Base-by-base conservation (phyloP, 2,797 vertebrate species). In the Benthosema pterotum region DNA sequence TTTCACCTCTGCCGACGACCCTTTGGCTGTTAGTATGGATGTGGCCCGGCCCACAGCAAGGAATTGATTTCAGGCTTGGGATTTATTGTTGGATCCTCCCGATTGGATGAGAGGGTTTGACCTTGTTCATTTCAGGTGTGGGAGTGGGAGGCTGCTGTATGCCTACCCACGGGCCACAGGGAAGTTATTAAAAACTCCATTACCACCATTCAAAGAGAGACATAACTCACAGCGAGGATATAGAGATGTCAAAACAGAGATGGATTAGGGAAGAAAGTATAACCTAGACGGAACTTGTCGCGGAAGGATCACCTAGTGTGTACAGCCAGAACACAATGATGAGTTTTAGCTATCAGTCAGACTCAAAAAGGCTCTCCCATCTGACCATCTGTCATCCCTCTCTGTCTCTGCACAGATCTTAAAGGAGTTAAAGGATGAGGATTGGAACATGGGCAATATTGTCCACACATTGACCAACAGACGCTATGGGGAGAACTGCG, bases 381-480 rank as follows among this genome's bases (percentile, higher is more conserved):
- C 74, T 19, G 51, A 38, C 70, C 81, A 87, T 89, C 81, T 76
- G 83, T 89, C 84, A 82, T 57, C 60, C 9, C 68, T n/a, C 75
- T 78, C 79, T 86, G 83, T 84, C 84, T 63, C 51, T 16, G 25
- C 55, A 65, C 74, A 99, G 97, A 94, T 98, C 84, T 87, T 99
- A 83, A 99, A 99, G 84, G 97, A 99, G 77, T 87, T 91, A 59
- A 97, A 96, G 83, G 98, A 99, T 87, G 98, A 99, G 85, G 95
- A 98, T 3, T 99, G 98, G 97, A 79, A 96, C 78, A 95, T 99
- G 51, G 96, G 96, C 60, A 87, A 99, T 83, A 96, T 99, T 42
- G 90, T 96, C 25, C 59, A 92, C 77, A 99, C 98, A 0, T 88
- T 99, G 75, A 96, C 87, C 76, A 99, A 99, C 86, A 90, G 97